Evolutionary conservation across 2,113 vertebrate species (phyloP).

Genomic region (Carassius carassius): DNA sequence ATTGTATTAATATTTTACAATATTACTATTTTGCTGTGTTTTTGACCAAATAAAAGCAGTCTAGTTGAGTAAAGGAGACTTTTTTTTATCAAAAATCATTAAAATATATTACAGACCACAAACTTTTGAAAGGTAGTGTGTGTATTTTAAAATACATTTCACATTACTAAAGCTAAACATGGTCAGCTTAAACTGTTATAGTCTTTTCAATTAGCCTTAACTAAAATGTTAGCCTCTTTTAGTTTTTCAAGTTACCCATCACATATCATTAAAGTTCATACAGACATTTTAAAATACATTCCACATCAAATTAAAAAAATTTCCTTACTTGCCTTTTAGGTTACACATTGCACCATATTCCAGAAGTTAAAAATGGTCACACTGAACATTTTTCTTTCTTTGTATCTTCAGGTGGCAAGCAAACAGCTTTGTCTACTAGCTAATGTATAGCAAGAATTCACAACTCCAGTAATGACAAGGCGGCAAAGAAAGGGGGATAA

Average conservation of each 20-base stretch:
- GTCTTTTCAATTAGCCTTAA: not conserved
- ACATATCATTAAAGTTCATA: too few relatives aligned
- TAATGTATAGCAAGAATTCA: too few relatives aligned
- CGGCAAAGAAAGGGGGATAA: not conserved
- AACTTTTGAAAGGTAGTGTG: too few relatives aligned
- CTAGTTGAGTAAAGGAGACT: too few relatives aligned
- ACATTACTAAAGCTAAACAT: not conserved
- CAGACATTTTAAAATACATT: too few relatives aligned
- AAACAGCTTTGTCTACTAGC: not conserved
- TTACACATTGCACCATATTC: not conserved
- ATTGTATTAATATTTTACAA: too few relatives aligned
- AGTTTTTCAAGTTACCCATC: not conserved
- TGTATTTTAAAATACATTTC: not conserved
- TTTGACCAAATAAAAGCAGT: too few relatives aligned
- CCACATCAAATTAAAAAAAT: too few relatives aligned
- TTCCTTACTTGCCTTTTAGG: not conserved
- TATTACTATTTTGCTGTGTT: too few relatives aligned
- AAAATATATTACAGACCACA: too few relatives aligned
- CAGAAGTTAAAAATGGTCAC: not conserved
- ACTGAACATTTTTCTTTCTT: not conserved
- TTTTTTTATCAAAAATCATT: too few relatives aligned
- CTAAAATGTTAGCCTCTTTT: not conserved
- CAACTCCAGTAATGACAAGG: too few relatives aligned
- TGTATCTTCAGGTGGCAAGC: not conserved
- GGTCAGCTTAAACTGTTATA: not conserved